Evolutionary conservation across 2,888 invertebrate species (phyloP).

Genomic region (Hypomecis punctinalis): DNA sequence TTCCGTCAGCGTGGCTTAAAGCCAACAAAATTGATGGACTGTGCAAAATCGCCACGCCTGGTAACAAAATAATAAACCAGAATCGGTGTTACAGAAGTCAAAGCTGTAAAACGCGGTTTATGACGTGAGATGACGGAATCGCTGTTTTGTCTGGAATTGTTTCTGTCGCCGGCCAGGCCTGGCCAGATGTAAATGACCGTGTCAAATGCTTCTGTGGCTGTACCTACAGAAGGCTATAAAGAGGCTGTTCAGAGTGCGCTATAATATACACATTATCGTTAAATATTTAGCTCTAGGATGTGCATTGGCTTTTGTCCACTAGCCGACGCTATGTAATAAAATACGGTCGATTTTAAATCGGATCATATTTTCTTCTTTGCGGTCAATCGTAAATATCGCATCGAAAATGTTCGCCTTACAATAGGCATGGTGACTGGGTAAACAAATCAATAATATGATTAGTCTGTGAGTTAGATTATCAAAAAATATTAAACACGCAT

Average conservation of each 20-base stretch:
- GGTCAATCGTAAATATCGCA: too few species aligned
- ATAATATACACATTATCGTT: background rate
- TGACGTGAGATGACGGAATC: slow-evolving; percentile 62
- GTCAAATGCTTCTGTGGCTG: slow-evolving; percentile 45
- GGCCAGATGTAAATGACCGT: slow-evolving; percentile 46
- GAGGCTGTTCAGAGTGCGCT: background rate
- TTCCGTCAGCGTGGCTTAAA: background rate
- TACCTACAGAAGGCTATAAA: slow-evolving; percentile 7
- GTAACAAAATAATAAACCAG: slow-evolving; percentile 40
- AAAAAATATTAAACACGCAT: too few species aligned
- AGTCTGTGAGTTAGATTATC: too few species aligned
- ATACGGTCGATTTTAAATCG: too few species aligned
- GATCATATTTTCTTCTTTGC: too few species aligned
- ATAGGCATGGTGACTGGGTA: too few species aligned
- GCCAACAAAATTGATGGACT: slow-evolving; percentile 11
- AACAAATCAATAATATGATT: too few species aligned
- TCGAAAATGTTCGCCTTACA: too few species aligned
- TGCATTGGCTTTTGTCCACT: too few species aligned
- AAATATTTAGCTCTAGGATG: too few species aligned
- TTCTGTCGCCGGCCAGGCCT: slow-evolving; percentile 37
- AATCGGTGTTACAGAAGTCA: slow-evolving; percentile 50
- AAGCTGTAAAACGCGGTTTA: slow-evolving; percentile 62
- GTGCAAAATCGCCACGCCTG: slow-evolving; percentile 19
- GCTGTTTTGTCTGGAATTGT: slow-evolving; percentile 53
- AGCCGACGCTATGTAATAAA: too few species aligned